Evolutionary conservation across 2,888 invertebrate species (phyloP).

Genomic region (Caenorhabditis zanzibari): DNA sequence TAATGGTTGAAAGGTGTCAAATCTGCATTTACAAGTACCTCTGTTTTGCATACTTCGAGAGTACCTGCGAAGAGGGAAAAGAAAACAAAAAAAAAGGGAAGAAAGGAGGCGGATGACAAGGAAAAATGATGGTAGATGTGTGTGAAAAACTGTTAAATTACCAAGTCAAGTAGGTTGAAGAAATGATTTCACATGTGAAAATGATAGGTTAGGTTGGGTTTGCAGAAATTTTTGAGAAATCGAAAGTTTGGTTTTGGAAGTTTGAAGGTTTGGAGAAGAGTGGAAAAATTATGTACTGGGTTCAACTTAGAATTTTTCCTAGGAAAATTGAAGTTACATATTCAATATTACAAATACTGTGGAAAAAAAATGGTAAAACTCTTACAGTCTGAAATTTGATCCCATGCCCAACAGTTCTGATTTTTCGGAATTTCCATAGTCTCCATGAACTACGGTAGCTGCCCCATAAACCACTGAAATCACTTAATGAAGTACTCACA

Average conservation of each 20-base stretch:
- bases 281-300: too few relatives aligned
- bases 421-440: too few relatives aligned
- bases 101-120: slow-evolving; percentile 4
- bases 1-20: neutral
- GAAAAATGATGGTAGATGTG: slow-evolving; percentile 12
- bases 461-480: too few relatives aligned
- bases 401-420: too few relatives aligned
- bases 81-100: slow-evolving; percentile 3
- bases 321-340: too few relatives aligned
- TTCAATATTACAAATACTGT: too few relatives aligned
- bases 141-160: slow-evolving; percentile 35
- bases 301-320: neutral
- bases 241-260: neutral
- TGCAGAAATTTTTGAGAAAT: neutral
- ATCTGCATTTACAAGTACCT: slow-evolving; percentile 51
- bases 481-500: too few relatives aligned
- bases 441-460: too few relatives aligned
- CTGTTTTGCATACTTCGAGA: slow-evolving; percentile 36
- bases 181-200: slow-evolving; percentile 27
- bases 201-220: slow-evolving; percentile 9
- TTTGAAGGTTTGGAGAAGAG: too few relatives aligned
- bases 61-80: slow-evolving; percentile 11
- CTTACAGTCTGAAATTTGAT: too few relatives aligned
- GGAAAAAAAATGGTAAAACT: too few relatives aligned
- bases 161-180: slow-evolving; percentile 35